Conservation (phyloP, 1,140 invertebrate genomes). For the Sitophilus oryzae region DNA sequence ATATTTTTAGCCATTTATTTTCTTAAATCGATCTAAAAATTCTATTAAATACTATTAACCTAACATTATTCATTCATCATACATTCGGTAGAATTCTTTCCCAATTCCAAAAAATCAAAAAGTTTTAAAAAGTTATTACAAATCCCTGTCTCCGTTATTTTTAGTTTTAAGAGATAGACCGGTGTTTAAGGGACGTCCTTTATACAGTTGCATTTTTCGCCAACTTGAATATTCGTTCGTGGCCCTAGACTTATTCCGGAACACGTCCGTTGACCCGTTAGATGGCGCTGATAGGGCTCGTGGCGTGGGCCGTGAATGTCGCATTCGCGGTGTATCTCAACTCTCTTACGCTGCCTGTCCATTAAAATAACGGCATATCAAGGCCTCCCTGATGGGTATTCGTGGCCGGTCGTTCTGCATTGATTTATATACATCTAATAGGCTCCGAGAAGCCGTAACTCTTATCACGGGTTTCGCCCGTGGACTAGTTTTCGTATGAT, state of each 20-base stretch:
- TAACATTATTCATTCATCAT: too few species aligned
- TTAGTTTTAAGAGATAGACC: too few species aligned
- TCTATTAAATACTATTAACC: too few species aligned
- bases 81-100: too few species aligned
- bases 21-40: too few species aligned
- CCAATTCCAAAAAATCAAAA: too few species aligned
- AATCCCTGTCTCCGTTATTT: too few species aligned
- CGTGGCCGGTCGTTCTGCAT: background rate
- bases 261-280: constrained; percentile 8
- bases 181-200: too few species aligned
- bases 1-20: too few species aligned
- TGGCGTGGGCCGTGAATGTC: constrained; percentile 6
- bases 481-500: background rate
- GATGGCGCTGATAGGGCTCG: constrained; percentile 9
- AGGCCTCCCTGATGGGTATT: constrained; percentile 1
- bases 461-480: background rate
- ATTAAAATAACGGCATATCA: constrained; percentile 9
- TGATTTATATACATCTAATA: background rate
- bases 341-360: constrained; percentile 2
- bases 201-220: background rate
- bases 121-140: too few species aligned
- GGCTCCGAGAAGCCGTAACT: background rate
- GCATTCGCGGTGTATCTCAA: constrained; percentile 2
- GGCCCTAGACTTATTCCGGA: background rate
- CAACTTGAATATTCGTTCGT: too few species aligned